These are phyloP conservation scores for Chondrosia reniformis DNA, from an alignment of 37 sponge, comb jelly and placozoan species.

Conservation along the genomic window DNA sequence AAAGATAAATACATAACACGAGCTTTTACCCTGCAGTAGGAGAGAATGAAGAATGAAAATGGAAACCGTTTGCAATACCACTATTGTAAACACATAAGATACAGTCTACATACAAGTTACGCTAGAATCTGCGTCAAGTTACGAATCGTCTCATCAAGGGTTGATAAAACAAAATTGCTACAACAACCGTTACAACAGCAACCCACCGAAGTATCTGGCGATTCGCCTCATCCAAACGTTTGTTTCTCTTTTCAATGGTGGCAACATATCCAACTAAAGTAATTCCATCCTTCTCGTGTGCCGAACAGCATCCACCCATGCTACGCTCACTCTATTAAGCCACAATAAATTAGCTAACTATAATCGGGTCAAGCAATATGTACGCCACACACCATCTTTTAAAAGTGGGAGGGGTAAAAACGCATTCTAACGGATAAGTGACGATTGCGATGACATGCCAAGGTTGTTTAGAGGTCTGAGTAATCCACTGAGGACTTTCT, in stretches of 20 bases:
- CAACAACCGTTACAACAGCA: neutral
- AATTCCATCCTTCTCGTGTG: neutral
- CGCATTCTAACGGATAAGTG: no score
- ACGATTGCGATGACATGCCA: no score
- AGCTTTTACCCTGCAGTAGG: neutral
- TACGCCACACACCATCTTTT: no score
- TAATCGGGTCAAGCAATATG: no score
- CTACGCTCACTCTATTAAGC: neutral
- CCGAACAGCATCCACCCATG: slow-evolving; percentile 24
- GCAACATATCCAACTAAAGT: neutral
- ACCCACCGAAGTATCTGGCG: slow-evolving; percentile 1
- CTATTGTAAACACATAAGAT: neutral
- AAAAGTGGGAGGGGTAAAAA: no score
- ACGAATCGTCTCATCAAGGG: no score
- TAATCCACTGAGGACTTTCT: no score
- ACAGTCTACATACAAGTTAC: no score
- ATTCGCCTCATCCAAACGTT: neutral
- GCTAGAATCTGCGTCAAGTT: no score
- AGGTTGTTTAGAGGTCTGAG: no score
- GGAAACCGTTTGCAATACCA: neutral
- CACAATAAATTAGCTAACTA: no score
- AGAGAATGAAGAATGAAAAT: neutral
- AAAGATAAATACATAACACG: slow-evolving; percentile 4
- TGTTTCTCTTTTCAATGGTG: neutral
- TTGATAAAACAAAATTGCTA: no score